Base-by-base conservation (phyloP, 2,888 invertebrate genomes). In the Dendrolimus pini region DNA sequence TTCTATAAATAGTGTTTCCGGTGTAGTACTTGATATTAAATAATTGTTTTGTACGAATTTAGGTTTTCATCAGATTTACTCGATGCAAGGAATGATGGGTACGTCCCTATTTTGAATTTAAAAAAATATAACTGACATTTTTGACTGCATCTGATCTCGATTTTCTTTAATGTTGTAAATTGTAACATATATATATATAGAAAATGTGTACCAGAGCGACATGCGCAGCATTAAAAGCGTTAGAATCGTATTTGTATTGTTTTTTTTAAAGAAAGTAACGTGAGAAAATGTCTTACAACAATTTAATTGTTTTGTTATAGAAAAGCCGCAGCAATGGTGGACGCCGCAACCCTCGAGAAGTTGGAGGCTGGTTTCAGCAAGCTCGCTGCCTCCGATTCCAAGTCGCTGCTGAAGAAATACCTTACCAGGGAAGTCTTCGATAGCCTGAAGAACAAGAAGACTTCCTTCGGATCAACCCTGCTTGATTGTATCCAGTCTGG, bases 401-500 rank as follows among this genome's bases (percentile, higher is more conserved):
- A 98, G 92, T 98, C 98, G 62, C 93, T 99, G 89, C 92, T 99
- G 92, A 99, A 98, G 94, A 98, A 98, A 90, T 96, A 96, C 92
- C 94, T 98, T 75, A 96, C 97, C 83, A 95, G 94, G 92, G 97
- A 97, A 79, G 92, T 98, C 62, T 97, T 98, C 88, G 97, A 98
- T 79, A 94, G 93, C 77, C 93, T 97, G 67, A 98, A 98, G 93
- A 95, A 94, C 89, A 95, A 96, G 93, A 97, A 97, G 92, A 98
- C 98, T 64, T 94, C 95, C 68, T 97, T 98, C 83, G 97, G 97
- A 72, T 98, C 98, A 62, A 96, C 96, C 62, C 94, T 98, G 64
- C 93, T 98, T 82, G 98, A 98, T 91, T 96, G 96, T 80, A 96
- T 98, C 85, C 98, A 98, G 89, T 98, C 98, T 73, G 99, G 98